Evolutionary conservation across 30 jellyfish, hydroid and myxozoan species (phyloP).

Genomic region (Mastigias papua): DNA sequence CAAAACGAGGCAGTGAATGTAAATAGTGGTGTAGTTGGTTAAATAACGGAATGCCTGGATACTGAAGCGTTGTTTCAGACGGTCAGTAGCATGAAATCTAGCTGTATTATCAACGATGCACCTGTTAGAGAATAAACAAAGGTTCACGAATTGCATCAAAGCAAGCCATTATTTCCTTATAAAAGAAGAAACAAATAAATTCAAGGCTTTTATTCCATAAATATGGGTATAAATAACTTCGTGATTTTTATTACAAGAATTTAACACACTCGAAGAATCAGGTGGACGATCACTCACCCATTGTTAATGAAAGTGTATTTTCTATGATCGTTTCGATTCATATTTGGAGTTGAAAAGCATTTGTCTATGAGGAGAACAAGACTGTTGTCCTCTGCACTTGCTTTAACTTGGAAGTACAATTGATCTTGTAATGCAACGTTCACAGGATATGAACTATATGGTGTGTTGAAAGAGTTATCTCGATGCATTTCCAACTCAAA

Average conservation of each 20-base stretch:
- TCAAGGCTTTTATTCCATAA: no score
- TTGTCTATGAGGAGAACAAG: slow-evolving; percentile 4
- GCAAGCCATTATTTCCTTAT: no score
- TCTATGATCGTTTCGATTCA: neutral
- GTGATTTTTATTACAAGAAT: neutral
- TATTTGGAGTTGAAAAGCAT: neutral
- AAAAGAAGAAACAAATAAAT: no score
- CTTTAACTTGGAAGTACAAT: neutral
- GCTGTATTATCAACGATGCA: slow-evolving; percentile 34
- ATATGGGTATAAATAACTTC: no score
- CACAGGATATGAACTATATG: neutral
- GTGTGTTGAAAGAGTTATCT: neutral
- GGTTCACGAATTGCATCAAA: no score
- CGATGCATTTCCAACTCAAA: neutral
- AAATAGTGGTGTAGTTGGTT: neutral
- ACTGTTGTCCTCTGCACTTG: neutral
- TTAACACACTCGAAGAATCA: neutral
- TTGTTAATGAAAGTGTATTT: neutral
- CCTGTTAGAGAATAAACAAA: neutral
- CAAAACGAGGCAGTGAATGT: slow-evolving; percentile 49
- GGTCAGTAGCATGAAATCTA: neutral
- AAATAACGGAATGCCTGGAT: slow-evolving; percentile 13
- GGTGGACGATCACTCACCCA: neutral
- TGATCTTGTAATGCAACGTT: neutral
- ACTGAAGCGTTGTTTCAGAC: slow-evolving; percentile 34